A percentile compares a stretch with the other conserved stretches of the same genome.
Conservation (phyloP, 2,888 invertebrate genomes). For the Drosophila engyochracea region DNA sequence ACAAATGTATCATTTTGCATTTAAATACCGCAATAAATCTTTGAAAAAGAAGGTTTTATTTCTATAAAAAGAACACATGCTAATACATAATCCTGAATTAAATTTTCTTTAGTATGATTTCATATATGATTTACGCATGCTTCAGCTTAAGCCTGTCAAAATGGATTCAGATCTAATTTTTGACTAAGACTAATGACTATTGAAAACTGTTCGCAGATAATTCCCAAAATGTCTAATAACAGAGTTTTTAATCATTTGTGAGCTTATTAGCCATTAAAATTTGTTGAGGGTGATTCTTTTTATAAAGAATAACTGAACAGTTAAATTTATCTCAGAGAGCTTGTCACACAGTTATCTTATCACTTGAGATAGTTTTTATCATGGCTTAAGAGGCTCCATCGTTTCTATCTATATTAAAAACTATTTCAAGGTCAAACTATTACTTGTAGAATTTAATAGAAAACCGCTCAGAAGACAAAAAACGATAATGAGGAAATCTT, state of each 20-base stretch:
- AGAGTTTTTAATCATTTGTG: background rate
- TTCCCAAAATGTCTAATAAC: background rate
- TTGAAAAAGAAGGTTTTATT: too few species aligned
- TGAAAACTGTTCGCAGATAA: background rate
- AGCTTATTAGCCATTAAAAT: background rate
- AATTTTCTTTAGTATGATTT: background rate
- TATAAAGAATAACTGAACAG: background rate
- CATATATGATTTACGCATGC: background rate
- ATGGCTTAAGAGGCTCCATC: background rate
- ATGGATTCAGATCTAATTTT: background rate
- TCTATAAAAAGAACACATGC: too few species aligned
- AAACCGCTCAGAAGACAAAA: background rate
- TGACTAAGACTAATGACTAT: too few species aligned
- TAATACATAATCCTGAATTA: background rate
- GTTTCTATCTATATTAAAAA: constrained; percentile 11
- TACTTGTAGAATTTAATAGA: constrained; percentile 9
- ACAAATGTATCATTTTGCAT: background rate
- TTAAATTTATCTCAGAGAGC: constrained; percentile 6
- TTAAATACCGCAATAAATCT: background rate
- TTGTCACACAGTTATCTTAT: constrained; percentile 36
- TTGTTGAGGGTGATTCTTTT: background rate
- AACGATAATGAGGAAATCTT: constrained; percentile 18
- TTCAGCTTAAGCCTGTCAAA: background rate
- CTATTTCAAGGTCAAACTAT: constrained; percentile 30
- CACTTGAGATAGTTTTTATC: constrained; percentile 39